Evolutionary conservation across 2,888 invertebrate genomes (phyloP).

Genomic region (Thysanoteuthis rhombus): DNA sequence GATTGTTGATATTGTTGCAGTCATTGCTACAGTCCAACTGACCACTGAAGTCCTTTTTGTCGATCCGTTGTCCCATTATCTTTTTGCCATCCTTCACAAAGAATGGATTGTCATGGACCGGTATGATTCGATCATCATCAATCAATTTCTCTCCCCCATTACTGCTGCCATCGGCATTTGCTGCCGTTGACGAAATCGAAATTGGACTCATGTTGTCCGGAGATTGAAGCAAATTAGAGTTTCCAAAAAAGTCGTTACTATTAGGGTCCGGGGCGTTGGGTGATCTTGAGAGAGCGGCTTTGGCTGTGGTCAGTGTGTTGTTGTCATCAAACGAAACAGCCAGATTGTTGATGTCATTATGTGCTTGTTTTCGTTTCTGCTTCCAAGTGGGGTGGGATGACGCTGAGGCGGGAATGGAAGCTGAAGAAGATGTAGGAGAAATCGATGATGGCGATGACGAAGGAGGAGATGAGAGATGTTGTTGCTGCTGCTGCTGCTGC

Average conservation of each 20-base stretch:
- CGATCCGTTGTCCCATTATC: background rate
- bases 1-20: slow-evolving; percentile 17
- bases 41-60: background rate
- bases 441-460: background rate
- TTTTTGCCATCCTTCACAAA: slow-evolving; percentile 21
- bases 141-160: slow-evolving; percentile 14
- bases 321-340: background rate
- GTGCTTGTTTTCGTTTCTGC: slow-evolving; percentile 21
- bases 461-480: background rate
- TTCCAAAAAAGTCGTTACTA: slow-evolving; percentile 17
- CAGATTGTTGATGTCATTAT: slow-evolving; percentile 12
- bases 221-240: background rate
- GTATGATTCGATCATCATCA: slow-evolving; percentile 26
- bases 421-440: background rate
- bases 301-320: background rate
- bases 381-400: background rate
- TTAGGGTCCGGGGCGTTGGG: background rate
- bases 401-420: background rate
- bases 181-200: slow-evolving; percentile 17
- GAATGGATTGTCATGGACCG: slow-evolving; percentile 22
- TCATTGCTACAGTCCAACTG: slow-evolving; percentile 14
- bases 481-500: background rate
- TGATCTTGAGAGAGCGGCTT: background rate
- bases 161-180: slow-evolving; percentile 18
- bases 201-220: slow-evolving; percentile 19